Base-by-base conservation (phyloP, 1,140 invertebrate genomes). In the Zaprionus tsacasi region DNA sequence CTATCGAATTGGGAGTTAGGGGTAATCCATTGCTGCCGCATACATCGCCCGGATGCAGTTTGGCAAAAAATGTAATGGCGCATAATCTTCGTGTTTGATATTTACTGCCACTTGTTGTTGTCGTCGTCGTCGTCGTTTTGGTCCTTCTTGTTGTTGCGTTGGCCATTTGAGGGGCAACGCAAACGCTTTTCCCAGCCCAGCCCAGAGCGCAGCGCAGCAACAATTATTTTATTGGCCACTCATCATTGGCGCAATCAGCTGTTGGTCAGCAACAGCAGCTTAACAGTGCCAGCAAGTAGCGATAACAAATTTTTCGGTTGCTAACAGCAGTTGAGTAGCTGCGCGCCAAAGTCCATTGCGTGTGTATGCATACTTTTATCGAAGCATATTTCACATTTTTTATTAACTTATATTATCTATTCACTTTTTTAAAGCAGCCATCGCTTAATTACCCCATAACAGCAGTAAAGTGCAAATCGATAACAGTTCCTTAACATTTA, bases 1-100 rank as follows among this genome's bases (percentile, higher is more conserved):
- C 96, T 63, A 99, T 98, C 1, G 98, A 99, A 93, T 99, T 99
- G 17, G 98, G 98, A 3, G 98, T 99, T 11, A 99, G 93, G 0
- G 98, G 98, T 36, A 99, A 93, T 13, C 98, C 98, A 94, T 99
- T 99, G 65, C 96, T 97, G 8, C 98, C 98, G 93, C 98, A 99
- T 63, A 96, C 95, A 93, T 99, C 98, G 69, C 96, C 96, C 43
- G 97, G 96, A 93, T 99, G 97, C 89, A 95, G 95, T 86, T 96
- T 96, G 0, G 98, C 98, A 93, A 98, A 98, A 93, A 98, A 98
- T 54, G 97, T 98, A 79, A 96, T 95, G 25, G 96, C 96, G 33
- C 97, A 97, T 91, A 98, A 70, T 63, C 82, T 85, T 43, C 82
- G 85, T 38, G 81, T 76, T 63, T 81, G 78, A 15, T 60, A 57